Evolutionary conservation across 53 echinoderm and acorn worm genomes (phyloP).

Genomic region (Hippasteria phrygiana): DNA sequence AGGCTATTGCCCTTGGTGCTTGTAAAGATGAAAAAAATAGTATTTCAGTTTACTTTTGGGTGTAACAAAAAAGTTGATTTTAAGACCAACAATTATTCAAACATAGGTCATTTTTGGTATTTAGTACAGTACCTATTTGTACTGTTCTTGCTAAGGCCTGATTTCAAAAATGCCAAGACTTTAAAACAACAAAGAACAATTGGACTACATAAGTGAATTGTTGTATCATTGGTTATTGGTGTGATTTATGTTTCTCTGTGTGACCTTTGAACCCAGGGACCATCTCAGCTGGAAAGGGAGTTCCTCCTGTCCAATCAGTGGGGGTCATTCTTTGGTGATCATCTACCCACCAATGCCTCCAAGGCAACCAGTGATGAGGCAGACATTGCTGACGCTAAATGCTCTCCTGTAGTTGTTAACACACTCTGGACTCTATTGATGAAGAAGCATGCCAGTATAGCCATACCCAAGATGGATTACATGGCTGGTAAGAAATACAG

Average conservation of each 20-base stretch:
- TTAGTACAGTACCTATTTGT: no score
- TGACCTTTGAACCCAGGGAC: conserved; percentile 64
- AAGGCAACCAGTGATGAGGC: not conserved
- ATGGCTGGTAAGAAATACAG: conserved; percentile 79
- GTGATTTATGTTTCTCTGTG: not conserved
- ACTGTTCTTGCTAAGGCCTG: no score
- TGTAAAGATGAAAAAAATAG: no score
- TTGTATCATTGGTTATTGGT: not conserved
- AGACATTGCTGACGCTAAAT: not conserved
- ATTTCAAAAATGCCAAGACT: no score
- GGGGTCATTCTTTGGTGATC: conserved; percentile 92
- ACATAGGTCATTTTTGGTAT: no score
- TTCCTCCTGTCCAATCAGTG: conserved; percentile 82
- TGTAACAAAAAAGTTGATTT: no score
- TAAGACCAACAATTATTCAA: no score
- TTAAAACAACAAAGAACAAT: not conserved
- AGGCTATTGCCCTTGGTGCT: no score
- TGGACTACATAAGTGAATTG: not conserved
- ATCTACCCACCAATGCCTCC: not conserved
- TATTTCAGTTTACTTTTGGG: no score
- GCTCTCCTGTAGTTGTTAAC: conserved; percentile 49
- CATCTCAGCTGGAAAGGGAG: conserved; percentile 76
- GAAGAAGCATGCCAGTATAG: conserved; percentile 76
- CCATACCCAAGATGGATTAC: conserved; percentile 88
- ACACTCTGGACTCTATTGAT: conserved; percentile 93